A percentile compares a stretch with the other conserved stretches of the same genome.
These are phyloP conservation scores for Apostichopus parvimensis DNA, from an alignment of 35 echinoderm and acorn worm species.

Conservation along the genomic window DNA sequence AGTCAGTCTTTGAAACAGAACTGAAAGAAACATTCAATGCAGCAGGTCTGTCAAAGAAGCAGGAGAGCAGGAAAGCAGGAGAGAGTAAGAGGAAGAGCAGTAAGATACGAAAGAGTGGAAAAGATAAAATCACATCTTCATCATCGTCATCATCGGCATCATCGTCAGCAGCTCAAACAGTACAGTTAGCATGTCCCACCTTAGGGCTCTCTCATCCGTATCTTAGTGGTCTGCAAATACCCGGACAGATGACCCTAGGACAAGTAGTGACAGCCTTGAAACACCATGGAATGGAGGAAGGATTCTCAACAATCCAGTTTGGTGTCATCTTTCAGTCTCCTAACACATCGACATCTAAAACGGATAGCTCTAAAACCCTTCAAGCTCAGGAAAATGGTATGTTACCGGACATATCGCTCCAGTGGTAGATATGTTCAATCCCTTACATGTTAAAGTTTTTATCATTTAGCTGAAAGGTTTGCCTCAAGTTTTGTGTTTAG, in stretches of 20 bases:
- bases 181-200: conserved; percentile 46
- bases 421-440: too few species aligned
- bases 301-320: conserved; percentile 73
- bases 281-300: conserved; percentile 66
- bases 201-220: conserved; percentile 70
- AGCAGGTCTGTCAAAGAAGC: conserved; percentile 8
- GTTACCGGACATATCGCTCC: neutral
- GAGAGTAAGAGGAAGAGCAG: conserved; percentile 22
- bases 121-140: conserved; percentile 33
- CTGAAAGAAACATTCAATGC: conserved; percentile 22
- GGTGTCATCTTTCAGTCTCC: conserved; percentile 63
- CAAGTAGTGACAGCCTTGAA: conserved; percentile 79
- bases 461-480: too few species aligned
- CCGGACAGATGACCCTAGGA: conserved; percentile 68
- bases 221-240: conserved; percentile 61
- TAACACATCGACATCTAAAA: conserved; percentile 64
- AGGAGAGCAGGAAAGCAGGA: neutral
- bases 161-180: neutral
- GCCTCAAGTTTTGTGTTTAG: too few species aligned
- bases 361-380: conserved; percentile 82
- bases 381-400: conserved; percentile 78
- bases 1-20: conserved; percentile 52
- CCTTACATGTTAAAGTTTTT: too few species aligned
- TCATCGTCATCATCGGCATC: too few species aligned
- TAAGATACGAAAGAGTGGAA: neutral